phyloP scores from a whole-genome alignment of 2,888 invertebrate species.

The Ornithoptera alexandrae region DNA sequence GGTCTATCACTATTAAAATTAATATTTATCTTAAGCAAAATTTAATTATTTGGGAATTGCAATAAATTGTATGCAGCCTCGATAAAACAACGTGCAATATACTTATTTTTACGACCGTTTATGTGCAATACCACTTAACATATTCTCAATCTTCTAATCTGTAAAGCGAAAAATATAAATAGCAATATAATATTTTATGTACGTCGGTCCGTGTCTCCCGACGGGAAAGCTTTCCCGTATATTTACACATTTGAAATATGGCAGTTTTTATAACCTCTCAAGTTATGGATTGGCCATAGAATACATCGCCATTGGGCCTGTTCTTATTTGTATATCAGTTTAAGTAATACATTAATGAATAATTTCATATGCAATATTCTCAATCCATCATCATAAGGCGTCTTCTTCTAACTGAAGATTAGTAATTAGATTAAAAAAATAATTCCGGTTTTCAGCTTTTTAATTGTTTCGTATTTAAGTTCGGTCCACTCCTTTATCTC shows the following conservation, averaged over 20 bases:
- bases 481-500: too few relatives aligned
- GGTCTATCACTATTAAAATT: too few relatives aligned
- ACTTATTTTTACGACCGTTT: constrained; percentile 15
- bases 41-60: not conserved
- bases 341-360: not conserved
- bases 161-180: constrained; percentile 50
- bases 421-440: too few relatives aligned
- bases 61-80: not conserved
- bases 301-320: constrained; percentile 44
- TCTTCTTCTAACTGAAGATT: too few relatives aligned
- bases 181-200: constrained; percentile 65
- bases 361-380: too few relatives aligned
- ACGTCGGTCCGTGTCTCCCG: constrained; percentile 41
- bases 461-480: too few relatives aligned
- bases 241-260: constrained; percentile 73
- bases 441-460: too few relatives aligned
- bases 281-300: constrained; percentile 71
- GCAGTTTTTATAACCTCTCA: constrained; percentile 61
- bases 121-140: constrained; percentile 39
- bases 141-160: constrained; percentile 42
- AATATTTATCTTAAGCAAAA: not conserved
- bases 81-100: constrained; percentile 12
- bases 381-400: too few relatives aligned
- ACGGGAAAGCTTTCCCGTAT: constrained; percentile 50
- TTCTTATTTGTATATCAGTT: constrained; percentile 11